These are phyloP conservation scores for Peromyscus leucopus DNA, from an alignment of 2,113 vertebrate genomes.

Conservation along the genomic window DNA sequence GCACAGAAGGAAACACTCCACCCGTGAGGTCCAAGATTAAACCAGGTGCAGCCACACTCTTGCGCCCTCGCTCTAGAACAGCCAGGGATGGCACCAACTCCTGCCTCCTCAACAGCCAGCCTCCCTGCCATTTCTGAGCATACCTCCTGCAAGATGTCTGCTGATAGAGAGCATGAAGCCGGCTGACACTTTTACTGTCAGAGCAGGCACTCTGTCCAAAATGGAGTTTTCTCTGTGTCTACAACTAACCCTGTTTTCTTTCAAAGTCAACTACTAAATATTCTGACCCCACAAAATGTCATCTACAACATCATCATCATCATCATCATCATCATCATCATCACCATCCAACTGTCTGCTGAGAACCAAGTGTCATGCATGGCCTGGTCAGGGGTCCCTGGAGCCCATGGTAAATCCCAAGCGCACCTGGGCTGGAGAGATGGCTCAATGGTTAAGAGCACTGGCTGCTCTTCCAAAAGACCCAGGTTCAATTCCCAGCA, in stretches of 20 bases:
- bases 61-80: not conserved
- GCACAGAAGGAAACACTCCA: not conserved
- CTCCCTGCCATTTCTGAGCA: not conserved
- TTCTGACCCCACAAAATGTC: not conserved
- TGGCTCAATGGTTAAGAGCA: not conserved
- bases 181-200: not conserved
- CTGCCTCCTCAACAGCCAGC: not conserved
- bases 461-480: not conserved
- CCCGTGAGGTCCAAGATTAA: not conserved
- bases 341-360: too few relatives aligned
- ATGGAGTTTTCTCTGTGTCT: not conserved
- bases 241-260: not conserved
- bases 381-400: not conserved
- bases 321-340: too few relatives aligned
- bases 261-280: not conserved
- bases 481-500: not conserved
- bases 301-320: too few relatives aligned
- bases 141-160: not conserved
- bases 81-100: not conserved
- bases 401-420: not conserved
- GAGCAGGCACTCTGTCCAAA: too few relatives aligned
- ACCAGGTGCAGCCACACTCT: not conserved
- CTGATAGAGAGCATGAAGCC: not conserved
- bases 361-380: not conserved
- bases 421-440: not conserved